Conservation (phyloP, 2,888 invertebrate genomes). For the Ametastegia equiseti region DNA sequence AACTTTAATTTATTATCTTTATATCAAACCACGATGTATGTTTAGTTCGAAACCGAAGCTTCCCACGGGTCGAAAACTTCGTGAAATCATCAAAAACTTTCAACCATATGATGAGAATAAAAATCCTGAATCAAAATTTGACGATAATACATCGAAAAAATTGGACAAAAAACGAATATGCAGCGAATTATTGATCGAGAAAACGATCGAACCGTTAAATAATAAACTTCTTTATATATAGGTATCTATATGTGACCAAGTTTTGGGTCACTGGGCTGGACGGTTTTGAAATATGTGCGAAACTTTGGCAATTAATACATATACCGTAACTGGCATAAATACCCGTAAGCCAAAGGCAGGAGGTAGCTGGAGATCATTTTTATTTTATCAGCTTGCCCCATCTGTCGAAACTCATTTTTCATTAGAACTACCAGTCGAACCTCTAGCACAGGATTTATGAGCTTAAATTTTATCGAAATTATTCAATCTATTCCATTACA, state of each 20-base stretch:
- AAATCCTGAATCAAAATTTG: no score
- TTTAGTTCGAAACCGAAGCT: neutral
- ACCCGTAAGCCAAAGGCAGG: constrained; percentile 27
- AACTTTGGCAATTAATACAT: constrained; percentile 61
- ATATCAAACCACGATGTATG: neutral
- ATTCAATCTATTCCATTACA: neutral
- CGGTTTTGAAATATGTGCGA: constrained; percentile 56
- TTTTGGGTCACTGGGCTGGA: neutral
- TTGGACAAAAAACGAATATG: no score
- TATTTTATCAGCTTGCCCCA: constrained; percentile 51
- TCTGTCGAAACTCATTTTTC: constrained; percentile 50
- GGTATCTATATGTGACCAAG: neutral
- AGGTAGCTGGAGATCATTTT: constrained; percentile 53
- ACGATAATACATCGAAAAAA: no score
- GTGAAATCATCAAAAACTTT: no score
- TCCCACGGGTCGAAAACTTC: neutral
- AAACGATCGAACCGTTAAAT: neutral
- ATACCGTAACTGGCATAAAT: constrained; percentile 55
- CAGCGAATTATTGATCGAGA: no score
- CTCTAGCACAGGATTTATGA: neutral
- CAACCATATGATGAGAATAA: no score
- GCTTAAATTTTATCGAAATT: neutral
- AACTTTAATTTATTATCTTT: constrained; percentile 16
- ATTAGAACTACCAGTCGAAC: neutral
- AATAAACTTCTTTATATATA: neutral